Percentiles rank a stretch among this genome's conserved stretches.
Evolutionary conservation across 2,888 invertebrate species (phyloP).

Genomic region (Phortica okadai): DNA sequence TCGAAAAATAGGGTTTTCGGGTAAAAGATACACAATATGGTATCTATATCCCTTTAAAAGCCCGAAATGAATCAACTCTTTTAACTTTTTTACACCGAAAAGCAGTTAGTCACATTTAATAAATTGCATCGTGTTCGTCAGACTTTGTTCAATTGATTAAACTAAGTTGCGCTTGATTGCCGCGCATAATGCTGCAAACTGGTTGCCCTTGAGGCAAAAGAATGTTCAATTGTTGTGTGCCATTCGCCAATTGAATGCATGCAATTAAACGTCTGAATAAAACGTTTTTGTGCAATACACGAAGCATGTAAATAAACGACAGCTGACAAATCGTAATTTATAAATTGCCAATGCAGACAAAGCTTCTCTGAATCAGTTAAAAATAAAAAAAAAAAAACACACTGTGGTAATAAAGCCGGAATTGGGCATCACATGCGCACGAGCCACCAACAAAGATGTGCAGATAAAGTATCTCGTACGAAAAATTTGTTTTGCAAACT

Average conservation of each 20-base stretch:
- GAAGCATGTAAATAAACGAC: neutral
- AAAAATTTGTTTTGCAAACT: neutral
- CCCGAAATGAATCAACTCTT: too few relatives aligned
- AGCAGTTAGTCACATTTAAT: neutral
- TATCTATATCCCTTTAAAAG: too few relatives aligned
- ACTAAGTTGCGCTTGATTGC: slow-evolving; percentile 26
- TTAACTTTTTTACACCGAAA: too few relatives aligned
- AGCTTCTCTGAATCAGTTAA: neutral
- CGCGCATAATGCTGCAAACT: slow-evolving; percentile 23
- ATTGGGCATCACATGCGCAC: too few relatives aligned
- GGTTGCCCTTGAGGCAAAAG: slow-evolving; percentile 26
- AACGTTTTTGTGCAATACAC: neutral
- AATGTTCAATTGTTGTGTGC: neutral
- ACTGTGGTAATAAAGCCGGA: too few relatives aligned
- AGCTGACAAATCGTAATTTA: neutral
- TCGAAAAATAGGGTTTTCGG: neutral
- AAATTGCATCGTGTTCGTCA: neutral
- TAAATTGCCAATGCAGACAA: slow-evolving; percentile 2
- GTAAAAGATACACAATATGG: too few relatives aligned
- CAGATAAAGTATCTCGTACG: neutral
- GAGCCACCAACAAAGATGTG: neutral
- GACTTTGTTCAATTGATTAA: neutral
- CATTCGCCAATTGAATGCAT: neutral
- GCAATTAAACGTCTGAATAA: slow-evolving; percentile 9
- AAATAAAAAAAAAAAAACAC: neutral